Percentiles rank a stretch among this genome's conserved stretches.
phyloP scores from a whole-genome alignment of 1,140 invertebrate genomes.

The Epicauta chinensis region DNA sequence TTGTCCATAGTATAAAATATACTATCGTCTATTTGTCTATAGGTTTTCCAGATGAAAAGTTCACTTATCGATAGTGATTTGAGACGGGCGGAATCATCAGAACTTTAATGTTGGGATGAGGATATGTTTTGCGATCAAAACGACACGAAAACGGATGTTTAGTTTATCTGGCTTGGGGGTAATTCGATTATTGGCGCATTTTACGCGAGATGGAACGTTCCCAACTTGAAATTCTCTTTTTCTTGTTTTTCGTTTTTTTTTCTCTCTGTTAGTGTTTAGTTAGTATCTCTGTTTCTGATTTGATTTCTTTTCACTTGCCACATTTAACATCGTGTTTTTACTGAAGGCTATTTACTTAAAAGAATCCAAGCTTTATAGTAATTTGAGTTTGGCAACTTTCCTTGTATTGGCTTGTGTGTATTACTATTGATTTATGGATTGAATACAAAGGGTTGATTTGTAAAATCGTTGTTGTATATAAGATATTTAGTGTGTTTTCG shows the following conservation, averaged over 20 bases:
- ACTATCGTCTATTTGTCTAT: slow-evolving; percentile 14
- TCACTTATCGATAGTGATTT: slow-evolving; percentile 27
- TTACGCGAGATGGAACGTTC: slow-evolving; percentile 5
- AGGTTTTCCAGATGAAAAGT: slow-evolving; percentile 28
- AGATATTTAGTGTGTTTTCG: too few species aligned
- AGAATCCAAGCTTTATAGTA: slow-evolving; percentile 11
- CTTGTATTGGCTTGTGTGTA: neutral
- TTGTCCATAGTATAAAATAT: neutral
- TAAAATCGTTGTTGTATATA: neutral
- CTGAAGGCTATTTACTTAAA: too few species aligned
- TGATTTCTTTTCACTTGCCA: slow-evolving; percentile 4
- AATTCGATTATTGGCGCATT: slow-evolving; percentile 29
- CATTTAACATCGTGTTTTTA: slow-evolving; percentile 21
- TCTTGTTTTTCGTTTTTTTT: too few species aligned
- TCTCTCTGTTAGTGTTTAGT: neutral
- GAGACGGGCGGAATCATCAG: neutral
- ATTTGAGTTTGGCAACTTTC: slow-evolving; percentile 10
- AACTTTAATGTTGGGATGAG: slow-evolving; percentile 2
- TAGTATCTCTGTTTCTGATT: neutral
- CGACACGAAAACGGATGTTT: slow-evolving; percentile 28
- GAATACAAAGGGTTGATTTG: neutral
- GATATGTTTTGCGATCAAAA: slow-evolving; percentile 22
- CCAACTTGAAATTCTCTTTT: neutral
- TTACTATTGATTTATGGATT: too few species aligned
- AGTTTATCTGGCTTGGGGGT: slow-evolving; percentile 27